phyloP scores from a whole-genome alignment of 1,140 invertebrate species.

The Nylanderia fulva region DNA sequence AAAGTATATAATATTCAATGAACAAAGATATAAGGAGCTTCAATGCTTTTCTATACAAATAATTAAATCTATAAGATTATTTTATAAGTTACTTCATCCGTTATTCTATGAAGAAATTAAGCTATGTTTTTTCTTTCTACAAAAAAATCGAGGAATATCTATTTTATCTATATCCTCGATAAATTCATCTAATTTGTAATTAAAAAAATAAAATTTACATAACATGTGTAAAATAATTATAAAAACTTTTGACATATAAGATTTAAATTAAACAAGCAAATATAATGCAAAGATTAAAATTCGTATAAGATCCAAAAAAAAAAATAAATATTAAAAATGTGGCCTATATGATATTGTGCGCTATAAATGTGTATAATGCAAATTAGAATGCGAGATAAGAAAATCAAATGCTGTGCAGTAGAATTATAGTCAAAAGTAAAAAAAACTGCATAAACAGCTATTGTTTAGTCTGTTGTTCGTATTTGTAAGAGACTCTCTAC shows the following conservation, averaged over 20 bases:
- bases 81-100: neutral
- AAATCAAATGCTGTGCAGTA: conserved; percentile 59
- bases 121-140: conserved; percentile 15
- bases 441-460: conserved; percentile 57
- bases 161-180: conserved; percentile 4
- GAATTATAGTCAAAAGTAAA: conserved; percentile 25
- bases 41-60: conserved; percentile 17
- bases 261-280: conserved; percentile 11
- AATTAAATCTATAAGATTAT: conserved; percentile 15
- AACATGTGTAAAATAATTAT: neutral
- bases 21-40: conserved; percentile 39
- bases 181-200: conserved; percentile 20
- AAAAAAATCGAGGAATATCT: conserved; percentile 9
- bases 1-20: conserved; percentile 36
- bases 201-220: conserved; percentile 10
- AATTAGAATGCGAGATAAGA: conserved; percentile 45
- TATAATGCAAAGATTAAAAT: conserved; percentile 37
- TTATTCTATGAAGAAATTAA: neutral
- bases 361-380: conserved; percentile 52
- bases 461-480: conserved; percentile 64
- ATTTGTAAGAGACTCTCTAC: conserved; percentile 69
- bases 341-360: conserved; percentile 53
- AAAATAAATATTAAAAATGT: conserved; percentile 45
- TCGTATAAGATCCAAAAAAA: conserved; percentile 14
- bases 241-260: conserved; percentile 2